Base-by-base conservation (phyloP, 2,797 vertebrate genomes). In the Kryptopterus vitreolus region DNA sequence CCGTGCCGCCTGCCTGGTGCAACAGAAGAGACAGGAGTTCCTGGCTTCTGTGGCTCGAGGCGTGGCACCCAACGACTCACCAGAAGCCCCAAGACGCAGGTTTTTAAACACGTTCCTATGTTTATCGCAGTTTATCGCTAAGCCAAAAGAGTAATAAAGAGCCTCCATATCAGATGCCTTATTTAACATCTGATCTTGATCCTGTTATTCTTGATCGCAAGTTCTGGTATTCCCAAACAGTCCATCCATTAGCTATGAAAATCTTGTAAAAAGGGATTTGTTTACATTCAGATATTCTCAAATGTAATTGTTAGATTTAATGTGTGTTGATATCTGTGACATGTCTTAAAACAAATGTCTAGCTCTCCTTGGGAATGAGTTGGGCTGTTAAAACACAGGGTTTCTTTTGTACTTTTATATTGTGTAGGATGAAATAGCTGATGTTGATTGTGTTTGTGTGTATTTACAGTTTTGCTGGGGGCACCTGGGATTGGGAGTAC, bases 401-500 rank as follows among this genome's bases (percentile, higher is more conserved):
- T 43, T 43, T 43, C 10, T 43, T 43, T 43, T 63, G 0, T 12
- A 15, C 13, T 3, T 15, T 16, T 50, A 48, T 8, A 26, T 46
- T 26, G 48, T 76, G 22, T 26, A 59, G 33, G 16, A 38, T 57
- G 22, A 61, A 31, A 15, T 29, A 61, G 26, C 48, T 13, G 20
- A 6, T 46, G 10, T 72, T 53, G 24, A 26, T 66, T 48, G 16
- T 26, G 12, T 20, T 13, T 66, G 15, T 53, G 61, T 3, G 22
- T 81, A n/a, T 86, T 93, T 3, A 76, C 91, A 99, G 98, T 92
- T 99, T 99, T 93, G 96, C 97, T 89, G 98, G 98, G 83, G 97
- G 97, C 92, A 97, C 98, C 0, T 99, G 98, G 98, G 97, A 99
- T 93, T 99, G 98, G 98, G 98, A 99, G 83, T 99, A 98, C 94